Evolutionary conservation across 2,888 invertebrate species (phyloP).

Genomic region (Pristionchus mayeri): DNA sequence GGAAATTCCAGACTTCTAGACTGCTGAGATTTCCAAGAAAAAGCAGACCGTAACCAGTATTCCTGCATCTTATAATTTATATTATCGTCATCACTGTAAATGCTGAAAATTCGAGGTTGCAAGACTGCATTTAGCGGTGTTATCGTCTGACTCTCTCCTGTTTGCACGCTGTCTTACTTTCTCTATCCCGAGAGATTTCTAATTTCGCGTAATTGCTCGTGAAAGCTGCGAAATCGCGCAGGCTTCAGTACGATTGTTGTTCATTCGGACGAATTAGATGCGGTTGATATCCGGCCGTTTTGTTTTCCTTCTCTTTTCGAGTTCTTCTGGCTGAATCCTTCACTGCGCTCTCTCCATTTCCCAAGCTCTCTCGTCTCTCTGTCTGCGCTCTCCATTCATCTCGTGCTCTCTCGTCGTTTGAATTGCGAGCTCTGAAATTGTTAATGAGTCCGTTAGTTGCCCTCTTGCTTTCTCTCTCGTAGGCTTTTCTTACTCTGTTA

Average conservation of each 20-base stretch:
- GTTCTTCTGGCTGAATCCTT: neutral
- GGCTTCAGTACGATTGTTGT: neutral
- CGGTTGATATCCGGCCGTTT: neutral
- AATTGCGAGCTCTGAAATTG: conserved; percentile 13
- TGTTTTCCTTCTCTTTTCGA: neutral
- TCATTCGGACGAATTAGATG: neutral
- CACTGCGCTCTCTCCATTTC: neutral
- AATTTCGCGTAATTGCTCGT: too few species aligned
- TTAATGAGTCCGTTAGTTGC: conserved; percentile 31
- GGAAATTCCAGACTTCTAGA: too few species aligned
- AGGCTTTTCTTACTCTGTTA: conserved; percentile 7
- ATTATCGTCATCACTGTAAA: too few species aligned
- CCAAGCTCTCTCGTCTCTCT: neutral
- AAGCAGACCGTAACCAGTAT: too few species aligned
- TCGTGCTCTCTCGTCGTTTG: conserved; percentile 31
- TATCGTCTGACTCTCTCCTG: too few species aligned
- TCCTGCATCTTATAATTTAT: too few species aligned
- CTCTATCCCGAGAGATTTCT: too few species aligned
- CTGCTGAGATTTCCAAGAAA: too few species aligned
- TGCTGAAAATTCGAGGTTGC: too few species aligned
- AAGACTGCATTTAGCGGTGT: too few species aligned
- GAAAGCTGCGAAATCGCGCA: neutral
- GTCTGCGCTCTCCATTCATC: neutral
- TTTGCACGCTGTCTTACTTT: too few species aligned
- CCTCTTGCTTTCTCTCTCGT: neutral